phyloP scores from a whole-genome alignment of 1,140 invertebrate species.

The Magallana gigas region DNA sequence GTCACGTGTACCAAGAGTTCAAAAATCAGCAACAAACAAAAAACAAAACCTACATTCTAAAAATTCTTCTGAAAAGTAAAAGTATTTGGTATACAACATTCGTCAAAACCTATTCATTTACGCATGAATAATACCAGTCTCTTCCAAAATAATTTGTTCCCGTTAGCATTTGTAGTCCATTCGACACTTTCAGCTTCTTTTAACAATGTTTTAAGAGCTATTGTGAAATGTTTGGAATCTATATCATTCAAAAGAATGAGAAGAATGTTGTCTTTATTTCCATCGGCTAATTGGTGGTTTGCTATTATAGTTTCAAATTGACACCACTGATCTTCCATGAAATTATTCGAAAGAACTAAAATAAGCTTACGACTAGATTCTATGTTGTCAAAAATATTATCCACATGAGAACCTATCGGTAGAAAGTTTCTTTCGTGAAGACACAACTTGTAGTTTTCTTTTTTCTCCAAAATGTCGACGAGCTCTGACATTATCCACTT shows the following conservation, averaged over 20 bases:
- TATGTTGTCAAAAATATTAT: constrained; percentile 82
- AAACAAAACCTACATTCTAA: no score
- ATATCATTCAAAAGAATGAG: constrained; percentile 92
- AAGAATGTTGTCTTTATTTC: constrained; percentile 89
- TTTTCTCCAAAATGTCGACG: constrained; percentile 38
- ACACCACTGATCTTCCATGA: constrained; percentile 85
- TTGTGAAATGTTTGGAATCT: constrained; percentile 79
- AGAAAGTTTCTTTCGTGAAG: constrained; percentile 93
- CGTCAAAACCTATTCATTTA: neutral
- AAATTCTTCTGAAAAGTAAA: no score
- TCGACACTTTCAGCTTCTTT: constrained; percentile 83
- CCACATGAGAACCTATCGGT: constrained; percentile 85
- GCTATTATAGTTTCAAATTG: constrained; percentile 86
- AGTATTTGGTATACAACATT: no score
- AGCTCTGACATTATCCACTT: constrained; percentile 48
- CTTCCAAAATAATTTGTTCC: constrained; percentile 93
- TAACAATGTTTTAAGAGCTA: constrained; percentile 82
- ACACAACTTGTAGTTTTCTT: constrained; percentile 87
- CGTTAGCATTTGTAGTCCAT: constrained; percentile 88
- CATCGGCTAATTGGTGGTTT: constrained; percentile 91
- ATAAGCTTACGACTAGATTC: constrained; percentile 83
- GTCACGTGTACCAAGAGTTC: no score
- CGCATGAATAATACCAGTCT: constrained; percentile 84
- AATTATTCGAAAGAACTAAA: constrained; percentile 83
- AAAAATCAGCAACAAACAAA: no score